Evolutionary conservation across 2,888 invertebrate species (phyloP).

Genomic region (Harpalus rubripes): DNA sequence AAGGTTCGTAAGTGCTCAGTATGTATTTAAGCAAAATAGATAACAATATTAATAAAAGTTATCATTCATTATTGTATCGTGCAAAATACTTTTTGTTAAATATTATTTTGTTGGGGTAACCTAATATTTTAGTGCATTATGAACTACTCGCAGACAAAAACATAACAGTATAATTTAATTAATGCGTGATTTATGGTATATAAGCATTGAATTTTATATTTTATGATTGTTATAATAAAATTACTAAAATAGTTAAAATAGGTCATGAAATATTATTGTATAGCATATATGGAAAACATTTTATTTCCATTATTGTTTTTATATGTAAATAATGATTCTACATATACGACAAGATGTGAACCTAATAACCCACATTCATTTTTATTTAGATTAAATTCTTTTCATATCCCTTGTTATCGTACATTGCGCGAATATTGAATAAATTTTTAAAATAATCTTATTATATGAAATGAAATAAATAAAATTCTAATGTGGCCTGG

Average conservation of each 20-base stretch:
- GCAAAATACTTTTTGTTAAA: too few species aligned
- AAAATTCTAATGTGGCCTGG: background rate
- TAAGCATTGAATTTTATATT: background rate
- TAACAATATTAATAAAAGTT: too few species aligned
- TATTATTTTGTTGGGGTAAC: too few species aligned
- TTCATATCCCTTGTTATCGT: background rate
- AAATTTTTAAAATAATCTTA: background rate
- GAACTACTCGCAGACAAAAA: too few species aligned
- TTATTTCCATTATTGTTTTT: background rate
- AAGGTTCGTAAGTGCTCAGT: too few species aligned
- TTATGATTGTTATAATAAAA: background rate
- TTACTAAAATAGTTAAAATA: background rate
- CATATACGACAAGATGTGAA: background rate
- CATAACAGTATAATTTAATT: too few species aligned
- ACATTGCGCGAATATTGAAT: background rate
- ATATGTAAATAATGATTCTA: background rate
- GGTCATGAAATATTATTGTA: background rate
- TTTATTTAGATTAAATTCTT: background rate
- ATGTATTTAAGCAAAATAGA: too few species aligned
- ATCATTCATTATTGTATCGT: too few species aligned
- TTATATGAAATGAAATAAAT: background rate
- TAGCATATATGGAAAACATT: background rate
- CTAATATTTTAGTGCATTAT: too few species aligned
- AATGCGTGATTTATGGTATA: background rate
- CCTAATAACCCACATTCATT: background rate